Percentiles rank a stretch among this genome's conserved stretches.
phyloP scores from a whole-genome alignment of 1,140 invertebrate genomes.

The Belonocnema kinseyi region DNA sequence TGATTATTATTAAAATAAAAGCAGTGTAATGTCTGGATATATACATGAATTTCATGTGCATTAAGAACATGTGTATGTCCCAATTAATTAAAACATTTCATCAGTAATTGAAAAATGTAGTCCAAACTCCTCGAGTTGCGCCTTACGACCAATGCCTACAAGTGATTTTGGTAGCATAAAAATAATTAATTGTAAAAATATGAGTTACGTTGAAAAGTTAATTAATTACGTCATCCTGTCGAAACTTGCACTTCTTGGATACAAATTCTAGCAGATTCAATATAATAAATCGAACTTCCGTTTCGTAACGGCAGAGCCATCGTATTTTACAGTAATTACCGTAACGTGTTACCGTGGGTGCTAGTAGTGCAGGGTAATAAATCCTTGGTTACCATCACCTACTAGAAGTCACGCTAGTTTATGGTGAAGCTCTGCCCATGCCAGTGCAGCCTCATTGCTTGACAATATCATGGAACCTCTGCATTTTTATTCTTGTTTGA shows the following conservation, averaged over 20 bases:
- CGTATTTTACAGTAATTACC: constrained; percentile 73
- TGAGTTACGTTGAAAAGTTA: neutral
- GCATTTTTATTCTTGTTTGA: constrained; percentile 38
- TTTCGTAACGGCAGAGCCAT: constrained; percentile 47
- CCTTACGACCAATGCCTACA: too few species aligned
- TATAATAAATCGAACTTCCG: constrained; percentile 47
- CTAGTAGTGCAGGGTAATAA: constrained; percentile 65
- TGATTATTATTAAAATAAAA: too few species aligned
- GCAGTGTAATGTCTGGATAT: too few species aligned
- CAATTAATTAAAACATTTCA: too few species aligned
- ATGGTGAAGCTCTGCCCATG: constrained; percentile 41
- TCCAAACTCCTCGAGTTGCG: too few species aligned
- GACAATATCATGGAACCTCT: constrained; percentile 34
- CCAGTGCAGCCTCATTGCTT: neutral
- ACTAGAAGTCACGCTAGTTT: constrained; percentile 29
- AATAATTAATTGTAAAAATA: neutral
- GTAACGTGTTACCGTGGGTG: constrained; percentile 66
- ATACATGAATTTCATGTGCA: too few species aligned
- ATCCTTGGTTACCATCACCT: constrained; percentile 66
- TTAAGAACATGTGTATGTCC: too few species aligned
- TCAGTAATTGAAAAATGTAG: too few species aligned
- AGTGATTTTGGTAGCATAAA: too few species aligned
- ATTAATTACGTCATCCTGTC: neutral
- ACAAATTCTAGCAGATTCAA: constrained; percentile 30
- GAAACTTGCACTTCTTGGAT: neutral